These are phyloP conservation scores for Trochalopteron elliotii DNA, from an alignment of 2,113 vertebrate genomes.

Conservation along the genomic window DNA sequence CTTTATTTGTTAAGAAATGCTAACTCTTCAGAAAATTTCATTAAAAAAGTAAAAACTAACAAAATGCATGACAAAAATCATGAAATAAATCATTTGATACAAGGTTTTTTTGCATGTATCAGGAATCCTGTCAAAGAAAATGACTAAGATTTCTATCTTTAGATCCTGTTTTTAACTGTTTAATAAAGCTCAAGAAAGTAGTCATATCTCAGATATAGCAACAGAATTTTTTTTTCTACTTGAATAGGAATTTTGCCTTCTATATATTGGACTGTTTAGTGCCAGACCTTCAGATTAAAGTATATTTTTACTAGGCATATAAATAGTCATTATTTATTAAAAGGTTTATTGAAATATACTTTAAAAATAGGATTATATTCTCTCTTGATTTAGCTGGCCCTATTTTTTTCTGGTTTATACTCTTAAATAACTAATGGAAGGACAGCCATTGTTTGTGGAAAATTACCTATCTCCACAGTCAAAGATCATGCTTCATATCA, in stretches of 20 bases:
- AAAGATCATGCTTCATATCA: not conserved
- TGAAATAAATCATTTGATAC: not conserved
- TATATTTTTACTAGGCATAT: not conserved
- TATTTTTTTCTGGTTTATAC: not conserved
- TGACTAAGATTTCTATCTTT: not conserved
- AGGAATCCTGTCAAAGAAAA: not conserved
- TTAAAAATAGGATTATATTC: not conserved
- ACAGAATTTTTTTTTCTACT: not conserved
- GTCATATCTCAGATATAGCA: not conserved
- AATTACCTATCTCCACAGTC: not conserved
- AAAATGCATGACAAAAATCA: not conserved
- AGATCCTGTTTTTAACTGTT: not conserved
- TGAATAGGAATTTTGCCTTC: not conserved
- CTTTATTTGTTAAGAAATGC: not conserved
- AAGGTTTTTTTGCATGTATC: not conserved
- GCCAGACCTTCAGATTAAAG: not conserved
- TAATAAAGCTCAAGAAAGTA: not conserved
- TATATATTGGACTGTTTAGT: not conserved
- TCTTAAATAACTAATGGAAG: not conserved
- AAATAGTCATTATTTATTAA: not conserved
- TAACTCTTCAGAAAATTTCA: not conserved
- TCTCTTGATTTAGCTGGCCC: not conserved
- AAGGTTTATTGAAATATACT: not conserved
- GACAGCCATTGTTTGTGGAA: not conserved
- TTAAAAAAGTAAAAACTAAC: not conserved